A percentile compares a stretch with the other conserved stretches of the same genome.
phyloP scores from a whole-genome alignment of 2,113 vertebrate genomes.

The Microcebus murinus region DNA sequence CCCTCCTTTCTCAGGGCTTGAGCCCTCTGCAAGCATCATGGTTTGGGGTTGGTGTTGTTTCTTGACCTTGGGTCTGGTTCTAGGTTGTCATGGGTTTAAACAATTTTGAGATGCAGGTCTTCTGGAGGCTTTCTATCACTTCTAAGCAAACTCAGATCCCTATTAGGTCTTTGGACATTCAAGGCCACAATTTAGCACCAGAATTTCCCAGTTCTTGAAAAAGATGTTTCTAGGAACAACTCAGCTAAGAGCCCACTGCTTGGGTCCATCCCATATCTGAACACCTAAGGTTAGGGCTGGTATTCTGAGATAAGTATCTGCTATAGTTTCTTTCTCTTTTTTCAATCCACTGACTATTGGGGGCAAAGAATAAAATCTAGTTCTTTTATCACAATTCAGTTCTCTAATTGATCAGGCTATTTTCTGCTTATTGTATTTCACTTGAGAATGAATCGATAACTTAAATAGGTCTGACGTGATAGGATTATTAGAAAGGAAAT shows the following conservation, averaged over 20 bases:
- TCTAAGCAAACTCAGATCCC: neutral
- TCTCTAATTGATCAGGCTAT: neutral
- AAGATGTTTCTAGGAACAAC: neutral
- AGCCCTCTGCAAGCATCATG: neutral
- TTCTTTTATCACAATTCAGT: conserved; percentile 21
- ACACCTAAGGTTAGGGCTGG: neutral
- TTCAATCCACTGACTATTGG: neutral
- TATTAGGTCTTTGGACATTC: neutral
- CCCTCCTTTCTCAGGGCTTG: neutral
- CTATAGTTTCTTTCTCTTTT: neutral
- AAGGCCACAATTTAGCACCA: neutral
- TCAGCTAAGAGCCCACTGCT: neutral
- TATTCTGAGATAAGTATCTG: neutral
- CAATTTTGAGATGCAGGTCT: neutral
- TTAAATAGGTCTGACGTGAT: neutral
- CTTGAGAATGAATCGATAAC: conserved; percentile 33
- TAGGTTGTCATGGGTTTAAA: neutral
- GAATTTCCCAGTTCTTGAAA: neutral
- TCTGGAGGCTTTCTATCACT: neutral
- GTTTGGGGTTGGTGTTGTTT: neutral
- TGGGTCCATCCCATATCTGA: neutral
- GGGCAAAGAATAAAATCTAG: conserved; percentile 30
- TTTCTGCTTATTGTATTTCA: neutral
- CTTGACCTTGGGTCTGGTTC: neutral
- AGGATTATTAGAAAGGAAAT: conserved; percentile 7